Base-by-base conservation (phyloP, 2,888 invertebrate species). In the Eristalinus sepulchralis region DNA sequence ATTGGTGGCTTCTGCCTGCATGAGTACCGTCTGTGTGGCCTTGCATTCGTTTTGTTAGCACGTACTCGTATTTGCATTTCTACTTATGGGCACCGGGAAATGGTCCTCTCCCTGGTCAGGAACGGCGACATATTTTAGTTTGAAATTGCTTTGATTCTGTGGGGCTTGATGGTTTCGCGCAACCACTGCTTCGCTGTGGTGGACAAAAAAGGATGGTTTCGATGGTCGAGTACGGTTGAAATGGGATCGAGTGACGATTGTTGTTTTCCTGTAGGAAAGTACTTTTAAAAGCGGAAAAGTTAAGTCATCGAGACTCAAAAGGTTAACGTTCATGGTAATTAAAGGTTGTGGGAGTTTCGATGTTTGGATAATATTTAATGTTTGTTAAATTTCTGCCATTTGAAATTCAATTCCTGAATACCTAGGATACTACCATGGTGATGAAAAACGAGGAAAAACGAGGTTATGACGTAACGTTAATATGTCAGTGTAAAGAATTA, bases 111-210 rank as follows among this genome's bases (percentile, higher is more conserved):
- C 5, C 8, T 53, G 36, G 55, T 24, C 63, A 64, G 64, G 62
- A 36, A 34, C 55, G 22, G 36, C 4, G 9, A 36, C 57, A 39
- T 27, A 60, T 70, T 59, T 70, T 39, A 59, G 39, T 39, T 17
- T 36, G 73, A 36, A 64, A 53, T 34, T 72, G n/a, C 53, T 72
- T 72, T 63, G 57, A 57, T 10, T 22, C 20, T 22, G 10, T 67
- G 47, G 17, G 13, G 31, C 27, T 13, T 17, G 0, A 17, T 17
- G 47, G n/a, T 17, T 6, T 17, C 47, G n/a, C 47, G 47, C n/a
- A 47, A 47, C 17, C 17, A 47, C 1, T 34, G 34, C 34, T 34
- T 9, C 10, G 17, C 17, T 47, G 8, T 1, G 47, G 8, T n/a
- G 17, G 8, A 8, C 8, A 17, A 17, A 17, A 39, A 17, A 17